A percentile compares a stretch with the other conserved stretches of the same genome.
Conservation (phyloP, 2,113 vertebrate genomes). For the Protomyctophum bolini region DNA sequence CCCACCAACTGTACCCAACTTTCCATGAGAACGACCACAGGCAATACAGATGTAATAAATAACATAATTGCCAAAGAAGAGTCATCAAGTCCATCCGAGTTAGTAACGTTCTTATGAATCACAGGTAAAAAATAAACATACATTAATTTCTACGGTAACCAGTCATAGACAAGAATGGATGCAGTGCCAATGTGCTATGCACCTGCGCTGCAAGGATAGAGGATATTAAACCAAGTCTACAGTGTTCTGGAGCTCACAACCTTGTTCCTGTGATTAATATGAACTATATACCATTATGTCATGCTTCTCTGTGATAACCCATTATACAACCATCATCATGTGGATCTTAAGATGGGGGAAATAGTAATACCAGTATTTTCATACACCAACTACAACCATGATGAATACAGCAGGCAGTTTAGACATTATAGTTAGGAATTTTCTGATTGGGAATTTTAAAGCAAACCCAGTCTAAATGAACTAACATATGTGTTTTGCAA, state of each 20-base stretch:
- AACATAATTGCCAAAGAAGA: too few species aligned
- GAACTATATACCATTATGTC: slow-evolving; percentile 29
- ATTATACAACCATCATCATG: slow-evolving; percentile 51
- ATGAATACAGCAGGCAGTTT: slow-evolving; percentile 29
- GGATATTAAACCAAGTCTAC: slow-evolving; percentile 11
- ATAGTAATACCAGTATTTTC: background rate
- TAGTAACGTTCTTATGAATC: background rate
- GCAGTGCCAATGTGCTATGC: background rate
- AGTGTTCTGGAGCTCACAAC: background rate
- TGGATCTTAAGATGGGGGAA: slow-evolving; percentile 30
- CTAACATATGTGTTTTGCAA: too few species aligned
- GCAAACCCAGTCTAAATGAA: background rate
- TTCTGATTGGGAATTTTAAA: background rate
- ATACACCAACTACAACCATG: slow-evolving; percentile 12
- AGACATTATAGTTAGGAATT: background rate
- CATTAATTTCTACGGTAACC: slow-evolving; percentile 8
- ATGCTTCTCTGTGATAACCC: slow-evolving; percentile 40
- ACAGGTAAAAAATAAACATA: background rate
- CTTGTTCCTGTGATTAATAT: slow-evolving; percentile 24
- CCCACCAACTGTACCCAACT: background rate
- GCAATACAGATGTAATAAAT: background rate
- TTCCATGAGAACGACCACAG: background rate
- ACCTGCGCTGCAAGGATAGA: slow-evolving; percentile 6
- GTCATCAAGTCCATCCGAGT: background rate
- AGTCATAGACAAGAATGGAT: background rate